phyloP scores from a whole-genome alignment of 2,797 vertebrate genomes.

The Luscinia megarhynchos region DNA sequence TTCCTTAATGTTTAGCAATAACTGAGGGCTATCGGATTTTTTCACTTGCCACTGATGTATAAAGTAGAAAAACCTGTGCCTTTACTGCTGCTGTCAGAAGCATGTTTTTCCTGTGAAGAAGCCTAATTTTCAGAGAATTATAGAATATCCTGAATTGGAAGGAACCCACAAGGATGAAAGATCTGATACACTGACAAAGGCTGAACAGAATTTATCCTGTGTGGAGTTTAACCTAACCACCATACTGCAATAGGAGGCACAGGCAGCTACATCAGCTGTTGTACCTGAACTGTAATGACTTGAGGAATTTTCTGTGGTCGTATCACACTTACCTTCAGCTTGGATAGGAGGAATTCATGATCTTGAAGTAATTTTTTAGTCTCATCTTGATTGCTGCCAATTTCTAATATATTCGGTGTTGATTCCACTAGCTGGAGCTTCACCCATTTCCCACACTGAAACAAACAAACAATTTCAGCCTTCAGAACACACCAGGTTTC shows the following conservation, averaged over 20 bases:
- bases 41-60: background rate
- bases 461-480: background rate
- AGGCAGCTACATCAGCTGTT: no score
- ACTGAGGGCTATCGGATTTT: background rate
- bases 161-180: background rate
- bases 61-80: background rate
- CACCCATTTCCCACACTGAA: slow-evolving; percentile 86
- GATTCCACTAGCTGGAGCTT: slow-evolving; percentile 89
- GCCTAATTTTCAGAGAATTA: background rate
- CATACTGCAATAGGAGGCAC: background rate
- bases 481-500: background rate
- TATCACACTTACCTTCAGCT: slow-evolving; percentile 85
- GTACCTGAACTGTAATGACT: background rate
- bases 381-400: slow-evolving; percentile 88
- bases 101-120: background rate
- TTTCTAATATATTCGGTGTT: slow-evolving; percentile 90
- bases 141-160: background rate
- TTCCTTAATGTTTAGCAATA: background rate
- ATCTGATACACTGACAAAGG: background rate
- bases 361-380: slow-evolving; percentile 85
- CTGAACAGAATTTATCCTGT: background rate
- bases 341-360: slow-evolving; percentile 86
- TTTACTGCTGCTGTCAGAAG: background rate
- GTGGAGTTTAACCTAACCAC: background rate
- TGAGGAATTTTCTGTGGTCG: background rate